These are phyloP conservation scores for Salminus brasiliensis DNA, from an alignment of 2,113 vertebrate genomes.

Conservation along the genomic window DNA sequence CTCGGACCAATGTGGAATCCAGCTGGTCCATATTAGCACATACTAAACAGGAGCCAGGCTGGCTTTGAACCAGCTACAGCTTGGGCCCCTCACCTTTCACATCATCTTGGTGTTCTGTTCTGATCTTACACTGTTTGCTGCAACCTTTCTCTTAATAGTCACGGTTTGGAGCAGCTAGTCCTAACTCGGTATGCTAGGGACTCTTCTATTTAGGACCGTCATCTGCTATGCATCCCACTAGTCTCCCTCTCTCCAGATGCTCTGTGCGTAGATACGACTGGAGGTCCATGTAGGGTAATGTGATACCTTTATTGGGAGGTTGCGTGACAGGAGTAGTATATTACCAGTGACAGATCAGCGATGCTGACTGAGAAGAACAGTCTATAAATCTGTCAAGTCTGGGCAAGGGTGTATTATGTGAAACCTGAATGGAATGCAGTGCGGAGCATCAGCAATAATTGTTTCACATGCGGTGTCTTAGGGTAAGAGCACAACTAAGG, in stretches of 20 bases:
- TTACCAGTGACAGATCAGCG: constrained; percentile 38
- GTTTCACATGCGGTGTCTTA: background rate
- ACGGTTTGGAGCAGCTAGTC: background rate
- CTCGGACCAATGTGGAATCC: constrained; percentile 62
- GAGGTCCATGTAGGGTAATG: constrained; percentile 33
- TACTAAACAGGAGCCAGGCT: constrained; percentile 60
- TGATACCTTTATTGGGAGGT: constrained; percentile 46
- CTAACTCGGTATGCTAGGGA: background rate
- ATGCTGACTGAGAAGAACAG: constrained; percentile 1
- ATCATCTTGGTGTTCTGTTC: background rate
- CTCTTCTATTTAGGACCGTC: background rate
- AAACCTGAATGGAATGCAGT: constrained; percentile 35
- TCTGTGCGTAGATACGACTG: constrained; percentile 44
- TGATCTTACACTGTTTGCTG: background rate
- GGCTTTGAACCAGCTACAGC: constrained; percentile 49
- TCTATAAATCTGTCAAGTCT: constrained; percentile 39
- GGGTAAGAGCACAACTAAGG: no score
- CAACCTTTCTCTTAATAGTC: background rate
- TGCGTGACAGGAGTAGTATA: constrained; percentile 28
- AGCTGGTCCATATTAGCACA: constrained; percentile 78
- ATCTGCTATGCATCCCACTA: background rate
- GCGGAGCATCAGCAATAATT: constrained; percentile 11
- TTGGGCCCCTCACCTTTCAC: constrained; percentile 18
- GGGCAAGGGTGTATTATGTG: constrained; percentile 5
- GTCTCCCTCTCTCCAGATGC: constrained; percentile 46